Conservation (phyloP, 2,888 invertebrate species). For the Cotesia congregata region DNA sequence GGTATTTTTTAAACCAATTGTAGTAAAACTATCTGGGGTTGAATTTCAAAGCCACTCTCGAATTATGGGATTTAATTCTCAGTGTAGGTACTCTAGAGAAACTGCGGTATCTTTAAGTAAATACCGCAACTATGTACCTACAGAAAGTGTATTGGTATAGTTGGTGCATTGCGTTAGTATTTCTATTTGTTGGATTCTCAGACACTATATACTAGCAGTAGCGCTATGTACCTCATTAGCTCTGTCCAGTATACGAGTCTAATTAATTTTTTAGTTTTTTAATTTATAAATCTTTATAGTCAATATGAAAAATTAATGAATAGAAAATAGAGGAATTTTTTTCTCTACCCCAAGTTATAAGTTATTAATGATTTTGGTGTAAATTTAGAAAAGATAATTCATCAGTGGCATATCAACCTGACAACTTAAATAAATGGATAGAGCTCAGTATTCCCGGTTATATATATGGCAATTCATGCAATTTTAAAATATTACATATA, state of each 20-base stretch:
- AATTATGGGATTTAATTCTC: slow-evolving; percentile 36
- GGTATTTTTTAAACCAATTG: slow-evolving; percentile 25
- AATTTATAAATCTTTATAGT: not conserved
- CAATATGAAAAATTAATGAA: not conserved
- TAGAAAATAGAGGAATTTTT: not conserved
- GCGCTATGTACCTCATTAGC: not conserved
- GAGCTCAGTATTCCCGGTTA: not conserved
- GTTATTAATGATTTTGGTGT: slow-evolving; percentile 9
- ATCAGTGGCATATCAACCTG: slow-evolving; percentile 15
- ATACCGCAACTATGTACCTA: slow-evolving; percentile 29
- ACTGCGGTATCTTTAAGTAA: slow-evolving; percentile 31
- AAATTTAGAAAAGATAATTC: not conserved
- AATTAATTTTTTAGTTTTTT: not conserved
- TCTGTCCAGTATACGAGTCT: not conserved
- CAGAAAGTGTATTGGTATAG: not conserved
- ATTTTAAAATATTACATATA: slow-evolving; percentile 1
- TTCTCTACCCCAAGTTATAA: too few species aligned
- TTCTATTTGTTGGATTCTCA: too few species aligned
- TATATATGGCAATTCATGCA: slow-evolving; percentile 8
- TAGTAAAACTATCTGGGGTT: slow-evolving; percentile 19
- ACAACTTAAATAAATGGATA: slow-evolving; percentile 23
- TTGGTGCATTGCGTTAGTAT: slow-evolving; percentile 24
- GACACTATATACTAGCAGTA: not conserved
- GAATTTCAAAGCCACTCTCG: slow-evolving; percentile 24
- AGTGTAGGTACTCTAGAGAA: not conserved